phyloP scores from a whole-genome alignment of 1,140 invertebrate genomes.

The Lordiphosa stackelbergi region DNA sequence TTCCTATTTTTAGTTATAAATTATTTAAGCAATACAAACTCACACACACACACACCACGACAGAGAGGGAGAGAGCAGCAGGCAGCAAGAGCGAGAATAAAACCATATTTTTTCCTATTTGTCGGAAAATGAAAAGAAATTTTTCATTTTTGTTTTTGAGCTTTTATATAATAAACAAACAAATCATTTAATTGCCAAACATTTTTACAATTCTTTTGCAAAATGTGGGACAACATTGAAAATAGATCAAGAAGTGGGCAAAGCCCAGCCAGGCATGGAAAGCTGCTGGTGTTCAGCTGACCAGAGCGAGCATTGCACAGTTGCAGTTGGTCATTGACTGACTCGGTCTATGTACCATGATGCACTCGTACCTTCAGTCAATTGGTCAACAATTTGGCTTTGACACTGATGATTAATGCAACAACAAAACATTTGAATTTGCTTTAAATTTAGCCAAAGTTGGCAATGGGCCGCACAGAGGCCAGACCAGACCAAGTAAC shows the following conservation, averaged over 20 bases:
- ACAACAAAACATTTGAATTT: slow-evolving; percentile 7
- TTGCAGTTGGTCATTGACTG: slow-evolving; percentile 48
- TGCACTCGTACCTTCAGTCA: background rate
- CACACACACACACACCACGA: background rate
- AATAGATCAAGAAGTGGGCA: background rate
- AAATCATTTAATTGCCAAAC: slow-evolving; percentile 44
- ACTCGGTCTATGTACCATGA: slow-evolving; percentile 10
- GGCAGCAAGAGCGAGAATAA: background rate
- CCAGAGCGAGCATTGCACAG: slow-evolving; percentile 53
- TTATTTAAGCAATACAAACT: slow-evolving; percentile 55
- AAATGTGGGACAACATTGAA: slow-evolving; percentile 6
- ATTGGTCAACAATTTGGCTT: slow-evolving; percentile 43
- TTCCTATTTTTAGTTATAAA: slow-evolving; percentile 71
- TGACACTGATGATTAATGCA: slow-evolving; percentile 62
- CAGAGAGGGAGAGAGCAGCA: background rate
- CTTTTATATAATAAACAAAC: slow-evolving; percentile 27
- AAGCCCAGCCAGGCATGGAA: slow-evolving; percentile 48
- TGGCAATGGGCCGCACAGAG: slow-evolving; percentile 14
- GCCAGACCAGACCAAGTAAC: background rate
- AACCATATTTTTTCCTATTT: too few relatives aligned
- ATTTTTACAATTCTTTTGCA: slow-evolving; percentile 30
- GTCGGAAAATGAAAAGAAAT: slow-evolving; percentile 1
- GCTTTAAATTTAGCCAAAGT: slow-evolving; percentile 36
- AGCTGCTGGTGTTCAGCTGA: slow-evolving; percentile 37
- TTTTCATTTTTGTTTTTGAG: background rate